Base-by-base conservation (phyloP, 2,888 invertebrate genomes). In the Tachina lurida region DNA sequence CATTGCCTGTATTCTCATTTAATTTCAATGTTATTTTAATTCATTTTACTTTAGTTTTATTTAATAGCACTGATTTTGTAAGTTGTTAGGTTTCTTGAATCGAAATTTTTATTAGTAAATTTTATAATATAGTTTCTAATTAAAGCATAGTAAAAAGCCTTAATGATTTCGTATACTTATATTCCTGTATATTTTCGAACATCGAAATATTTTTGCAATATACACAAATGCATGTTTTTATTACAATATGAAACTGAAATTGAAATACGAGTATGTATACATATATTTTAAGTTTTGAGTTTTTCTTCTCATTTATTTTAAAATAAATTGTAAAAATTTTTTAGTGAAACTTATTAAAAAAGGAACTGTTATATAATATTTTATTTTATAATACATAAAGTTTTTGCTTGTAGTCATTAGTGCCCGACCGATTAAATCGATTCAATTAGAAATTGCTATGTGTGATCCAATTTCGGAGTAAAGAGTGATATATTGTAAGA, bases 121-220 rank as follows among this genome's bases (percentile, higher is more conserved):
- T 47, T 56, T 54, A 49, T 47, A 12, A 49, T 75, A 52, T n/a
- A 63, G 63, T 52, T 75, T 56, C 10, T 76, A 76, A 62, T 47
- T 31, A 47, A 56, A 65, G 31, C 31, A 13, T 17, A 31, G n/a
- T 47, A 54, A 54, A 65, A 65, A 45, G 43, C 43, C 43, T 65
- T 54, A 43, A 12, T 54, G 2, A 10, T 63, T 31, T 63, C 8
- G 31, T 31, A 31, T 52, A 22, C 52, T n/a, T 15, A 74, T 31
- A 43, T 31, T 47, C n/a, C 19, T 75, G 41, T 75, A 65, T 67
- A 47, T 12, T 63, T 47, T 56, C 5, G 9, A 2, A 10, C 65
- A 56, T 67, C 62, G 19, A 49, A 75, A 65, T 76, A 65, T 65
- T 54, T 63, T 75, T 52, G 19, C 17, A n/a, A 56, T 41, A 70